These are phyloP conservation scores for Coilia nasus DNA, from an alignment of 2,797 vertebrate species.

Conservation along the genomic window DNA sequence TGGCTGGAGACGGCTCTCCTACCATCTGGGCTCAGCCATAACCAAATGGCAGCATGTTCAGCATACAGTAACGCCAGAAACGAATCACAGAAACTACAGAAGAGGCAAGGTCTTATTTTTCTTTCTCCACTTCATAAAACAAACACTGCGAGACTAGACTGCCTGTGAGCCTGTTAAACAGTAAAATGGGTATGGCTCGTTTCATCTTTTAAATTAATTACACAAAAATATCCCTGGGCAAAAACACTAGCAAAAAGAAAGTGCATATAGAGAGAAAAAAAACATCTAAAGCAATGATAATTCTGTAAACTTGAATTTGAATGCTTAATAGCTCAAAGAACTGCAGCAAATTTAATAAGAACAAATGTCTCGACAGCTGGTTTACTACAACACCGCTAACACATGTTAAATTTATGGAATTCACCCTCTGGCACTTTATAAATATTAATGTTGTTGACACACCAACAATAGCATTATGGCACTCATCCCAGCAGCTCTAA, in stretches of 20 bases:
- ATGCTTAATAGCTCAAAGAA: neutral
- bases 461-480: neutral
- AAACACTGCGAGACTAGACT: neutral
- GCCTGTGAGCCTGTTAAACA: neutral
- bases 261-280: neutral
- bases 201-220: slow-evolving; percentile 17
- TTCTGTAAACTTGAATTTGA: no score
- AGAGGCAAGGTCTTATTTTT: neutral
- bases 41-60: neutral
- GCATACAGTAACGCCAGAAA: neutral
- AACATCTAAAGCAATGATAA: neutral
- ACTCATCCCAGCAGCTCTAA: neutral
- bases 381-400: neutral
- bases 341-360: neutral
- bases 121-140: neutral
- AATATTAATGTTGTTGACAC: slow-evolving; percentile 3
- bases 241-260: neutral
- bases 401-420: neutral
- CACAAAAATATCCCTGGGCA: neutral
- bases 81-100: neutral
- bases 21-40: neutral
- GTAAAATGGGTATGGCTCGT: neutral
- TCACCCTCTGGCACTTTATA: neutral
- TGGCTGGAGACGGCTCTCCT: neutral
- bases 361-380: neutral